A percentile compares a stretch with the other conserved stretches of the same genome.
Conservation (phyloP, 2,797 vertebrate genomes). For the Cirrhinus molitorella region DNA sequence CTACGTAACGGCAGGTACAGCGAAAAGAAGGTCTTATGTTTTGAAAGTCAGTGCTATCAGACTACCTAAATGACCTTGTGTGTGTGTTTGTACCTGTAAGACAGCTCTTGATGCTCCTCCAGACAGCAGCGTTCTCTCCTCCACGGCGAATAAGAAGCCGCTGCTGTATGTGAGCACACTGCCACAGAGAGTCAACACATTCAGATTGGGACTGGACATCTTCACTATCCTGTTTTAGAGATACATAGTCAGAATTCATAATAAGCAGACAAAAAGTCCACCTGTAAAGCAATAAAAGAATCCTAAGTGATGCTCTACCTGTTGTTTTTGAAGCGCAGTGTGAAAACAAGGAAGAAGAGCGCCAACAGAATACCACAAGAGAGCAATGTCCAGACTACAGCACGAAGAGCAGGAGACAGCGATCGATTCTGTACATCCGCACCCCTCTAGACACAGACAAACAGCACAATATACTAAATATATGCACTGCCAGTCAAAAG, state of each 20-base stretch:
- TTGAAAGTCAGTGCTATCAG: not conserved
- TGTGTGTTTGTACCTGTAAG: constrained; percentile 82
- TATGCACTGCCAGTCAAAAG: not conserved
- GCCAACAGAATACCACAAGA: constrained; percentile 88
- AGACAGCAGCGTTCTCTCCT: constrained; percentile 72
- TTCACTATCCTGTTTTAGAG: constrained; percentile 89
- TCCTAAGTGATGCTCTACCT: constrained; percentile 77
- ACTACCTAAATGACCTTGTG: not conserved
- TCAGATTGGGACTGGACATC: constrained; percentile 99
- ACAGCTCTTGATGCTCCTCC: constrained; percentile 77
- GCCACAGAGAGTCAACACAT: constrained; percentile 90
- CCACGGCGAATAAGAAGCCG: constrained; percentile 89
- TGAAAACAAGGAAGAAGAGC: constrained; percentile 90
- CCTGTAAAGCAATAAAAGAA: not conserved
- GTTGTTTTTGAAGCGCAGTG: constrained; percentile 93
- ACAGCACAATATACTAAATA: constrained; percentile 34
- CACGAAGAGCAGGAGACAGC: constrained; percentile 83
- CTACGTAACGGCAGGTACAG: not conserved
- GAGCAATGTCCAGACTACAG: constrained; percentile 88
- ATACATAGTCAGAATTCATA: constrained; percentile 30
- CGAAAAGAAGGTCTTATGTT: not conserved
- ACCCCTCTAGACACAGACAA: constrained; percentile 65
- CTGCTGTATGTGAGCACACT: constrained; percentile 91
- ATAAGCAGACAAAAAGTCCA: not conserved
- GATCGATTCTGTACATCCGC: constrained; percentile 67